Evolutionary conservation across 2,113 vertebrate genomes (phyloP), one percentile per base, ranked within the genome.

Genomic region (Todiramphus saurophagus): DNA sequence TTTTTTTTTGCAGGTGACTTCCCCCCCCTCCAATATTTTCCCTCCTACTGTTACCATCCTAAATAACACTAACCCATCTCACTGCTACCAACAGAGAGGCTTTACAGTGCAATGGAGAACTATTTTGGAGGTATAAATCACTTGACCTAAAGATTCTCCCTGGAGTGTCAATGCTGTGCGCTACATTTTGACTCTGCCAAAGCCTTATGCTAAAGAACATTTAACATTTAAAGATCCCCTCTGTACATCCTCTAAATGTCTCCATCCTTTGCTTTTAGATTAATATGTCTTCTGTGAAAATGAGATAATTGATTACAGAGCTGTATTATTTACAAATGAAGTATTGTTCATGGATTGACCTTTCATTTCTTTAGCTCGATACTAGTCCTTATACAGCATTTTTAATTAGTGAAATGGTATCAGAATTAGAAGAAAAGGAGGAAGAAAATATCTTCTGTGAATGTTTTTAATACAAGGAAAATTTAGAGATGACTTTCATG

Each of bases 301-400:
- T 94, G 81, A 96, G 93, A 97, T 97, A 97, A 98, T 98, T 98
- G 96, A 97, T 97, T 98, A 95, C 93, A 96, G 95, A 97, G 88
- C 94, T 79, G 33, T 96, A 95, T 96, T 97, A 97, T 97, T 97
- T 98, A 96, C 96, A 98, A 97, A 97, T 98, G 94, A 96, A 92
- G 66, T 96, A 96, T 97, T 97, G 95, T 96, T 98, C 97, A 28
- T 90, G 72, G 96, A 97, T 97, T 97, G 96, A 97, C 96, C 97
- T 97, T 97, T 97, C 87, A 88, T 96, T 97, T 92, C 94, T 92
- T 28, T 93, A 88, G 92, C 87, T 97, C 92, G 11, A 95, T 97
- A 90, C 90, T 48, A 55, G 94, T 87, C 79, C 89, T 97, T 91
- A 83, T 80, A 72, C 87, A 62, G 89, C 66, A 43, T 77, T 97